These are phyloP conservation scores for Parapsyche elsis DNA, from an alignment of 1,140 invertebrate genomes.

Conservation along the genomic window DNA sequence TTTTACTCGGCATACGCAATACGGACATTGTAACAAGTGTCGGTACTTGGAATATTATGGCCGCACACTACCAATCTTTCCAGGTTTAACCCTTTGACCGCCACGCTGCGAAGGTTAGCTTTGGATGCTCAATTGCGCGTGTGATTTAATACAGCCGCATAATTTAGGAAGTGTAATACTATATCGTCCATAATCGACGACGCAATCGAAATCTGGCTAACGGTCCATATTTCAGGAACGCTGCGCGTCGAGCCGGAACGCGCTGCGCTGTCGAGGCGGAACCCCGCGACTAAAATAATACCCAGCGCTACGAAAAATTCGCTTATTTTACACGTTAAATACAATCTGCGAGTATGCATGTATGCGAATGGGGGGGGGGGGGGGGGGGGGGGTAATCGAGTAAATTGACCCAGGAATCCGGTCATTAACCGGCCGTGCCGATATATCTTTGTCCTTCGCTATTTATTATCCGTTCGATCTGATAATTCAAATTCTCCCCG, in stretches of 20 bases:
- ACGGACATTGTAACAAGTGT: no score
- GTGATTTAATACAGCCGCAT: neutral
- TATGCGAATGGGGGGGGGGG: no score
- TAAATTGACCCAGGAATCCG: conserved; percentile 23
- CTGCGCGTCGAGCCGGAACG: neutral
- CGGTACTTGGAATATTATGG: no score
- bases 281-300: neutral
- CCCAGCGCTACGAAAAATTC: no score
- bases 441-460: conserved; percentile 16
- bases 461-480: conserved; percentile 17
- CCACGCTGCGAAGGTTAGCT: neutral
- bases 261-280: no score
- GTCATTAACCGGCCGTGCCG: conserved; percentile 17
- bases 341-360: no score
- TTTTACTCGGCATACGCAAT: no score
- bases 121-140: neutral
- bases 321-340: no score
- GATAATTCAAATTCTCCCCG: conserved; percentile 14
- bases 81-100: neutral
- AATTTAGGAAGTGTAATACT: neutral
- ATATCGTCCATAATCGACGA: neutral
- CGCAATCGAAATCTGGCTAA: neutral
- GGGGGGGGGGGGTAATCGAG: neutral
- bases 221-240: neutral
- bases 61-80: no score